Conservation (phyloP, 1,140 invertebrate species). For the Cherax quadricarinatus region DNA sequence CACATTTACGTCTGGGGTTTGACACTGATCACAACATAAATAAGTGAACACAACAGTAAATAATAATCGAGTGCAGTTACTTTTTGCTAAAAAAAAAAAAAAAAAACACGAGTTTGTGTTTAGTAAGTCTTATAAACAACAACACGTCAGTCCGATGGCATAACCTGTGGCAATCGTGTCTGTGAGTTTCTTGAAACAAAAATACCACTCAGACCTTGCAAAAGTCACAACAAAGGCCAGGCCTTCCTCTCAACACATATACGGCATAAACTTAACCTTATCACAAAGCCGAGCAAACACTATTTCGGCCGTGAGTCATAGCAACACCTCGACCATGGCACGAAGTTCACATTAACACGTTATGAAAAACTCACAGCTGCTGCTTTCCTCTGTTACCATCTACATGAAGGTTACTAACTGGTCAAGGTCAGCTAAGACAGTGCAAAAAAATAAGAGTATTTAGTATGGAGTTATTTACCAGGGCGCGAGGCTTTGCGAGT, state of each 20-base stretch:
- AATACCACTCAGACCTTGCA: background rate
- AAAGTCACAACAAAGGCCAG: background rate
- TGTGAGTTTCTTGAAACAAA: background rate
- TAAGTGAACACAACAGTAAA: background rate
- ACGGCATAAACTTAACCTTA: background rate
- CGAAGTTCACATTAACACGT: background rate
- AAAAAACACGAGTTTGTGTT: background rate
- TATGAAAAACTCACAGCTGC: too few relatives aligned
- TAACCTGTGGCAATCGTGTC: background rate
- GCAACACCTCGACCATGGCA: background rate
- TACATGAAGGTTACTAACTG: background rate
- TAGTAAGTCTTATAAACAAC: background rate
- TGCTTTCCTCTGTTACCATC: background rate
- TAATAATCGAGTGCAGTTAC: background rate
- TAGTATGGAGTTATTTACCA: too few relatives aligned
- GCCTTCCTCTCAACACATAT: background rate
- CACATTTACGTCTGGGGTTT: background rate
- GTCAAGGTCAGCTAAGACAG: background rate
- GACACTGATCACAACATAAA: background rate
- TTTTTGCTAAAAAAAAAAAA: background rate
- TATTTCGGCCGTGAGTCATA: too few relatives aligned
- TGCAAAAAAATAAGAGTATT: background rate
- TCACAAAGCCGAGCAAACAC: background rate
- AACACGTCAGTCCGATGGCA: background rate
- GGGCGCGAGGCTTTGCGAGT: too few relatives aligned